phyloP scores from a whole-genome alignment of 1,140 invertebrate genomes.

The Brachionus rotundiformis region DNA sequence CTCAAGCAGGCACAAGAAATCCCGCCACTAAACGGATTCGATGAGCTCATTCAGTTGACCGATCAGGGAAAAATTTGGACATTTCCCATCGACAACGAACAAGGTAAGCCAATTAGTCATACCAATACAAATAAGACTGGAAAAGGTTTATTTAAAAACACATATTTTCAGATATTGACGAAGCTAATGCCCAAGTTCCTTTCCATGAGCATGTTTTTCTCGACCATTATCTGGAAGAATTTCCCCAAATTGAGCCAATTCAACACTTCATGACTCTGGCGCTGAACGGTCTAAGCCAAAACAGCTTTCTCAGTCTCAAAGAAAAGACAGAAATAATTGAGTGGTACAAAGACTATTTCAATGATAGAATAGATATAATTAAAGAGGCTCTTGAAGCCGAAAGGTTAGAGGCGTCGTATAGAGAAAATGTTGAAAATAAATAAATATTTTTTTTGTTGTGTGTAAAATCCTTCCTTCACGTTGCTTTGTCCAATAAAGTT shows the following conservation, averaged over 20 bases:
- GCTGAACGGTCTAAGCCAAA: constrained; percentile 21
- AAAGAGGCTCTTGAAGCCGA: constrained; percentile 41
- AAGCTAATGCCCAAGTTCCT: neutral
- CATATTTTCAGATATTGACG: neutral
- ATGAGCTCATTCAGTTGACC: constrained; percentile 89
- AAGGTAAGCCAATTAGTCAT: constrained; percentile 70
- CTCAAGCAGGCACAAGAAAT: neutral
- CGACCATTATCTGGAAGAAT: constrained; percentile 44
- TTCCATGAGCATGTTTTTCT: constrained; percentile 50
- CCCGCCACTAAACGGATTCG: constrained; percentile 79
- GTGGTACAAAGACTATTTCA: constrained; percentile 46
- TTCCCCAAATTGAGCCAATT: constrained; percentile 23
- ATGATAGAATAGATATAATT: constrained; percentile 43
- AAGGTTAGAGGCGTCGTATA: constrained; percentile 3
- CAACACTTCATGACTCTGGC: constrained; percentile 40
- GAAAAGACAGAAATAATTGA: constrained; percentile 35
- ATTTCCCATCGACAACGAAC: constrained; percentile 96
- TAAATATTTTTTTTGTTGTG: neutral
- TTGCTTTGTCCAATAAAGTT: neutral
- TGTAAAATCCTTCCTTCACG: neutral
- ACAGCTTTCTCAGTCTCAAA: constrained; percentile 20
- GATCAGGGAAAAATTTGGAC: constrained; percentile 91
- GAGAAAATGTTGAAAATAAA: constrained; percentile 15
- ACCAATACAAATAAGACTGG: neutral
- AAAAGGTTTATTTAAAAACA: neutral